Evolutionary conservation across 2,113 vertebrate species (phyloP).

Genomic region (Alaudala cheleensis): DNA sequence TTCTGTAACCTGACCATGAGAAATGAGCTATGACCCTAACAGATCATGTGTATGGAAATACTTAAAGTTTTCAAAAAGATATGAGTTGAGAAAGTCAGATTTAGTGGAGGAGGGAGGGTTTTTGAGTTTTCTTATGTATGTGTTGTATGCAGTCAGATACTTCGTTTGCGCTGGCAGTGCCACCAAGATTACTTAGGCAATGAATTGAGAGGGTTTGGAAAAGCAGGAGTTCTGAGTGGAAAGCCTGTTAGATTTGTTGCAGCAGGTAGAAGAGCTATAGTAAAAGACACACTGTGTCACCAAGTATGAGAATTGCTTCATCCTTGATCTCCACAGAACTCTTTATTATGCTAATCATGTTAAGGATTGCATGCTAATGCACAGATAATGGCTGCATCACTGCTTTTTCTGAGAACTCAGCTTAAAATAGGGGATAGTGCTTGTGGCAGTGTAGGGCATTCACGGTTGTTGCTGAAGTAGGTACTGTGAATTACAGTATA

Average conservation of each 20-base stretch:
- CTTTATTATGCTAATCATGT: background rate
- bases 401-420: background rate
- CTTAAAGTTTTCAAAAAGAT: background rate
- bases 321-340: background rate
- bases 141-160: background rate
- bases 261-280: background rate
- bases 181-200: background rate
- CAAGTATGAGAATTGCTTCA: background rate
- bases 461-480: background rate
- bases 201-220: background rate
- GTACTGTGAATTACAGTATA: background rate
- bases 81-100: background rate
- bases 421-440: background rate
- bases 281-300: background rate
- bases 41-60: background rate
- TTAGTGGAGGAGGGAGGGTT: background rate
- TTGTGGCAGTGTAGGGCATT: background rate
- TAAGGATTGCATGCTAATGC: background rate
- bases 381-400: background rate
- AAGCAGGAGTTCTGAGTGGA: background rate
- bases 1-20: background rate
- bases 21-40: background rate
- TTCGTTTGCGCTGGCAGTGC: background rate
- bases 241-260: background rate
- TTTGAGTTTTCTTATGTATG: fast-evolving